phyloP scores from a whole-genome alignment of 2,113 vertebrate species.

The Coturnix japonica region DNA sequence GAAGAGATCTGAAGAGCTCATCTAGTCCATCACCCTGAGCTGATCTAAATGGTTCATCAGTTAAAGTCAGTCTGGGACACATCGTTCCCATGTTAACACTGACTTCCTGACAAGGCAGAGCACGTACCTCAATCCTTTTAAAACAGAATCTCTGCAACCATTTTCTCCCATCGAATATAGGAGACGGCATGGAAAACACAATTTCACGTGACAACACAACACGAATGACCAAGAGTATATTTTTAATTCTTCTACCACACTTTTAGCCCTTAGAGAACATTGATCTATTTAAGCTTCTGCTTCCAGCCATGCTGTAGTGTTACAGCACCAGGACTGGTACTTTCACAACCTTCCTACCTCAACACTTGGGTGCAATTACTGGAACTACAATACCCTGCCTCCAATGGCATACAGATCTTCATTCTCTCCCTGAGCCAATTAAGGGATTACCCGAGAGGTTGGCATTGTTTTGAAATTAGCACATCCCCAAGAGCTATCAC shows the following conservation, averaged over 20 bases:
- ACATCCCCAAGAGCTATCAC: not conserved
- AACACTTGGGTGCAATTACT: not conserved
- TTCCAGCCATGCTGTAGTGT: not conserved
- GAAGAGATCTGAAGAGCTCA: not conserved
- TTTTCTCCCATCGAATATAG: not conserved
- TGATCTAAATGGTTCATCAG: not conserved
- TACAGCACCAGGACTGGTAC: not conserved
- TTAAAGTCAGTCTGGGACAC: not conserved
- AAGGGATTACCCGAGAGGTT: not conserved
- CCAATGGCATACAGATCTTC: not conserved
- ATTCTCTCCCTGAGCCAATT: not conserved
- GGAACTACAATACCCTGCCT: not conserved
- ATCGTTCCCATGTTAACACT: not conserved
- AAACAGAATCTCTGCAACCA: not conserved
- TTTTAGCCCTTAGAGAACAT: not conserved
- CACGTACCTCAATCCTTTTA: not conserved
- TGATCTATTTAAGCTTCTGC: not conserved
- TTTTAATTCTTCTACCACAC: not conserved
- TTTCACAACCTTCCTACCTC: not conserved
- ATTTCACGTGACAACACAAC: not conserved
- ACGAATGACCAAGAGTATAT: not conserved
- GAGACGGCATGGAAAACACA: not conserved
- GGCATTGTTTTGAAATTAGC: not conserved
- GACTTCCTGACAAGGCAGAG: not conserved
- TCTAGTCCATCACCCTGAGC: not conserved